Evolutionary conservation across 2,797 vertebrate species (phyloP).

Genomic region (Xenops minutus): DNA sequence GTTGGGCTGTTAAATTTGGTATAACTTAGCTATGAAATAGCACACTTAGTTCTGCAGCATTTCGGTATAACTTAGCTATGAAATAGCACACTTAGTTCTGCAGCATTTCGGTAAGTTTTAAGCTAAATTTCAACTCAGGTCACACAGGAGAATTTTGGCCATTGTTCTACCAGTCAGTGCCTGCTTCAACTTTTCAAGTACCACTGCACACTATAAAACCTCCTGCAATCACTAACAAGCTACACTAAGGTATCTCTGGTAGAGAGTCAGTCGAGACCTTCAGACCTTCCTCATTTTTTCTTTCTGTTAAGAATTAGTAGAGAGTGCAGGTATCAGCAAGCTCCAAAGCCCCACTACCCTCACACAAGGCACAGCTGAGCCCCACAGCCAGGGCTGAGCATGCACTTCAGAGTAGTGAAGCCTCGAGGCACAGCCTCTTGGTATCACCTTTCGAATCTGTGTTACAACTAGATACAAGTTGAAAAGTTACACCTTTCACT

Average conservation of each 20-base stretch:
- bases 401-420: accelerated
- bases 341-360: background rate
- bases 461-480: background rate
- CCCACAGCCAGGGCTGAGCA: accelerated
- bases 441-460: background rate
- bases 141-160: background rate
- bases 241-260: background rate
- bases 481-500: background rate
- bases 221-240: accelerated
- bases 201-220: background rate
- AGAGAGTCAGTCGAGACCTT: background rate
- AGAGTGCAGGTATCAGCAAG: background rate
- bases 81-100: background rate
- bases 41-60: background rate
- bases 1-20: background rate
- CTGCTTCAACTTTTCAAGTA: background rate
- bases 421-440: background rate
- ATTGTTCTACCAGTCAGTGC: background rate
- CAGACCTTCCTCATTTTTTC: background rate
- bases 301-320: background rate
- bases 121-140: background rate
- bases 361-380: background rate
- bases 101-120: background rate
- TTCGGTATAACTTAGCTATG: background rate
- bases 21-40: background rate